Conservation (phyloP, 2,113 vertebrate species). For the Oryzias woworae region DNA sequence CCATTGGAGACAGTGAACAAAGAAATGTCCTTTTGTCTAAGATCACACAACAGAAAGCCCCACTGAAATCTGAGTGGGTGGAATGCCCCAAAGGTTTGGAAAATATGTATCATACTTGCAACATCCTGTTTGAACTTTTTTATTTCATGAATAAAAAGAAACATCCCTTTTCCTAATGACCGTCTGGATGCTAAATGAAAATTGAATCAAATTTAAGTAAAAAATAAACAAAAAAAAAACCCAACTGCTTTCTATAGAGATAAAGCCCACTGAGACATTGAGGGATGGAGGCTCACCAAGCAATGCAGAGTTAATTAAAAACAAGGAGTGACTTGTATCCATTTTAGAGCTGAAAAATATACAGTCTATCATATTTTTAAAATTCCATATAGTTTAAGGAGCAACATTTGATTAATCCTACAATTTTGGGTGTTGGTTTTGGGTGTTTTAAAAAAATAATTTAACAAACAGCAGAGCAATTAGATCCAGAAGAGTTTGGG, state of each 20-base stretch:
- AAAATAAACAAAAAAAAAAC: neutral
- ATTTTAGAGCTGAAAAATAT: too few species aligned
- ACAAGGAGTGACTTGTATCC: neutral
- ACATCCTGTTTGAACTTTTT: slow-evolving; percentile 25
- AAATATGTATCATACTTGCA: slow-evolving; percentile 46
- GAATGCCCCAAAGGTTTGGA: slow-evolving; percentile 32
- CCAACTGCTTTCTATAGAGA: slow-evolving; percentile 1
- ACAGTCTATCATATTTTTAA: too few species aligned
- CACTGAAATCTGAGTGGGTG: slow-evolving; percentile 30
- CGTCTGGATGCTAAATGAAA: slow-evolving; percentile 14
- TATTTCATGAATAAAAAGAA: slow-evolving; percentile 34
- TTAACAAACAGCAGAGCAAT: too few species aligned
- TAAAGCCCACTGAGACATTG: slow-evolving; percentile 8
- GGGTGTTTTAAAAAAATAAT: too few species aligned
- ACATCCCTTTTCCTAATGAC: slow-evolving; percentile 21
- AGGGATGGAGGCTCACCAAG: slow-evolving; percentile 3
- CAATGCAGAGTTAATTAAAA: slow-evolving; percentile 3
- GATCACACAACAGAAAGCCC: slow-evolving; percentile 16
- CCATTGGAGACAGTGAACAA: slow-evolving; percentile 10
- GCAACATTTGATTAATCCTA: too few species aligned
- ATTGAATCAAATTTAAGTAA: slow-evolving; percentile 13
- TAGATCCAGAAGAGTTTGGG: too few species aligned
- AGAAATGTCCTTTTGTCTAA: slow-evolving; percentile 27
- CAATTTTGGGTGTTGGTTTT: too few species aligned
- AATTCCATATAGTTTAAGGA: too few species aligned